Conservation (phyloP, 2,113 vertebrate species). For the Puffinus mauretanicus region DNA sequence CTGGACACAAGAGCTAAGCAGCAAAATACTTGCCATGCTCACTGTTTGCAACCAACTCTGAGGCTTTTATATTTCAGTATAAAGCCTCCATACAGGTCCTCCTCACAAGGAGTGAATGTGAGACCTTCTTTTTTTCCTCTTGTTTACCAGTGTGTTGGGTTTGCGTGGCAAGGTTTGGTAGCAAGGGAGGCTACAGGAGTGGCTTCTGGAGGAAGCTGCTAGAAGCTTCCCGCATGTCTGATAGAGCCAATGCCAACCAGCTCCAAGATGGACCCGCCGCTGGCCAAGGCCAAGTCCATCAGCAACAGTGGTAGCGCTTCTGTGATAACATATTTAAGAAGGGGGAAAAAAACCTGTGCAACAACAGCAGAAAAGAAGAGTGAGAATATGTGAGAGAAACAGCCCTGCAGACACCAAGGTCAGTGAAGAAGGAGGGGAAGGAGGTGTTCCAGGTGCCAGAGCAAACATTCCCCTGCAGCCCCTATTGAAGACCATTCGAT, state of each 20-base stretch:
- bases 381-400: too few relatives aligned
- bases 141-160: not conserved
- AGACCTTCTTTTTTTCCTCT: not conserved
- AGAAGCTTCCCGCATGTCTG: too few relatives aligned
- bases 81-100: not conserved
- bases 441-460: too few relatives aligned
- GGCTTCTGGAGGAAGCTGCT: too few relatives aligned
- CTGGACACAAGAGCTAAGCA: not conserved
- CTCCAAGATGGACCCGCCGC: rapidly evolving
- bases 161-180: not conserved
- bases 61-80: not conserved
- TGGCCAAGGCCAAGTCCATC: not conserved
- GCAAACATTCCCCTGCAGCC: too few relatives aligned
- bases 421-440: too few relatives aligned
- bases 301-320: too few relatives aligned
- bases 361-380: too few relatives aligned
- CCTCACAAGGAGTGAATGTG: not conserved
- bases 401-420: too few relatives aligned
- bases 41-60: not conserved
- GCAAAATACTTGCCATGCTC: not conserved
- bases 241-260: rapidly evolving
- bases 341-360: too few relatives aligned
- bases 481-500: too few relatives aligned
- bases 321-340: too few relatives aligned
- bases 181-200: rapidly evolving